Conservation (phyloP, 2,113 vertebrate genomes). For the Hyperopisus bebe region DNA sequence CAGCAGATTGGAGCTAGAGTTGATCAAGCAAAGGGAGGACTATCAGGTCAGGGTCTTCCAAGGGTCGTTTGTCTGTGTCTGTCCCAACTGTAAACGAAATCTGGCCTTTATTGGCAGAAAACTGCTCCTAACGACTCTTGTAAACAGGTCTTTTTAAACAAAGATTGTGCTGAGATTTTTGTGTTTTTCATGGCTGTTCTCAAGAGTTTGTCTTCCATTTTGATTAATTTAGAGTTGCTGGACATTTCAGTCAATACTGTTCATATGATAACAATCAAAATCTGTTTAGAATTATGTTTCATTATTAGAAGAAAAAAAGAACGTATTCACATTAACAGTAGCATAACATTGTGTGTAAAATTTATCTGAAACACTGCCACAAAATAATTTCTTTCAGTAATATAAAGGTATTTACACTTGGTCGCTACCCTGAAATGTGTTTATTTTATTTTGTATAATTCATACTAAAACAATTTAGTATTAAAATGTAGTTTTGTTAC, state of each 20-base stretch:
- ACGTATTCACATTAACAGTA: background rate
- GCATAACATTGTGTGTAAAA: background rate
- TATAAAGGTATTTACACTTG: background rate
- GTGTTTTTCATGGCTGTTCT: constrained; percentile 15
- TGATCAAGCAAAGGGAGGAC: constrained; percentile 64
- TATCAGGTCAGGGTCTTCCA: constrained; percentile 67
- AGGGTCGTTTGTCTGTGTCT: constrained; percentile 37
- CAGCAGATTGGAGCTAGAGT: constrained; percentile 60
- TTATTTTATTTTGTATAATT: background rate
- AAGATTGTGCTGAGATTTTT: constrained; percentile 19
- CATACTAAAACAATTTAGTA: background rate
- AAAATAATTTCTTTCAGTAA: background rate
- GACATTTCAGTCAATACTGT: background rate
- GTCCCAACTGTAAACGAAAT: constrained; percentile 23
- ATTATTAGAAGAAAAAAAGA: background rate
- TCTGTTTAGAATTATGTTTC: background rate
- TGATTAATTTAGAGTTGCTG: background rate
- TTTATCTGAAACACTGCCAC: background rate
- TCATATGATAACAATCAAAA: background rate
- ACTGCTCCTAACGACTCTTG: constrained; percentile 4
- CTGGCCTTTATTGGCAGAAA: constrained; percentile 21
- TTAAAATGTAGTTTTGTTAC: background rate
- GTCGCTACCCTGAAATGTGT: background rate
- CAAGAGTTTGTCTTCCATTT: background rate
- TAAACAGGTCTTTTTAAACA: constrained; percentile 24